Conservation (phyloP, 2,888 invertebrate genomes). For the Acanthosepion pharaonis region DNA sequence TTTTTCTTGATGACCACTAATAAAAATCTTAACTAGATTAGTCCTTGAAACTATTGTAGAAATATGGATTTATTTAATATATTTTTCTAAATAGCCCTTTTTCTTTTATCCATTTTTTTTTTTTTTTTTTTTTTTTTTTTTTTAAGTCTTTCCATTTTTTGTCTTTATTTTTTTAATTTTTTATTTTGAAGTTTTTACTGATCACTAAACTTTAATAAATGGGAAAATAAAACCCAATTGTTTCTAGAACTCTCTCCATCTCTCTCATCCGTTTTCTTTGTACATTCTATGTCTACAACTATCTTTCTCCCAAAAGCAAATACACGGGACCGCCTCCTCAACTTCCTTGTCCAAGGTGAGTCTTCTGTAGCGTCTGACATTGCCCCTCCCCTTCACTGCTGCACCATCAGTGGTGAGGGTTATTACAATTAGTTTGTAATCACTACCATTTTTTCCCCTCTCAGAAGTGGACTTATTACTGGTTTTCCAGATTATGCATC, state of each 20-base stretch:
- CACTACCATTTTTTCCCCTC: neutral
- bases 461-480: neutral
- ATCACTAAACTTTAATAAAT: neutral
- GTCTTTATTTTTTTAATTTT: neutral
- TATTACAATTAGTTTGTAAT: neutral
- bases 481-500: slow-evolving; percentile 33
- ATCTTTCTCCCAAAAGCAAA: slow-evolving; percentile 38
- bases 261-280: neutral
- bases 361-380: slow-evolving; percentile 36
- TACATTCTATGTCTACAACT: neutral
- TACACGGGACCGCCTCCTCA: slow-evolving; percentile 41
- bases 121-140: too few relatives aligned
- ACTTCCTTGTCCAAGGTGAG: slow-evolving; percentile 47
- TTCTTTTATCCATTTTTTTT: neutral
- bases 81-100: neutral
- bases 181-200: neutral
- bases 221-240: neutral
- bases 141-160: neutral
- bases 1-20: neutral
- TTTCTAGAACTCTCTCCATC: neutral
- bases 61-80: neutral
- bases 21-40: neutral
- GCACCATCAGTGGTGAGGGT: neutral
- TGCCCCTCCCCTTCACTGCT: neutral
- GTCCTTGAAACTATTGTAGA: neutral